A percentile compares a stretch with the other conserved stretches of the same genome.
phyloP scores from a whole-genome alignment of 2,797 vertebrate genomes.

The Poeciliopsis presidionis region DNA sequence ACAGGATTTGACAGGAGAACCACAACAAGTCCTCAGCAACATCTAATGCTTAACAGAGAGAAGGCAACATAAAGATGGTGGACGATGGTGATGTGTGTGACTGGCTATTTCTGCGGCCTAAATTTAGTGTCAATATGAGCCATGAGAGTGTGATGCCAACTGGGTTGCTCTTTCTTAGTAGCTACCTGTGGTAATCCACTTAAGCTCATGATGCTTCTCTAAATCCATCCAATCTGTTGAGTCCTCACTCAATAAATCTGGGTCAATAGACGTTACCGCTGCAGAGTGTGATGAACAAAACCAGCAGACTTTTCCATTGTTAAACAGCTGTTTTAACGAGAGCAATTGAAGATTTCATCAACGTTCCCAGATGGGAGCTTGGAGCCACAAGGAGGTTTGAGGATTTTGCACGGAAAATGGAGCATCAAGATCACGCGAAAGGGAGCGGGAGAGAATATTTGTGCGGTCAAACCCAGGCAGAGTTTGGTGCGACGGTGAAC shows the following conservation, averaged over 20 bases:
- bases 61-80: background rate
- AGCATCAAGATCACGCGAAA: constrained; percentile 37
- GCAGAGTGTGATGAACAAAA: constrained; percentile 1
- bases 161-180: constrained; percentile 36
- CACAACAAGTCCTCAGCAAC: background rate
- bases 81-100: background rate
- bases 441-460: constrained; percentile 30
- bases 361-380: background rate
- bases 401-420: constrained; percentile 45
- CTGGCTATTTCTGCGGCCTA: background rate
- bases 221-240: constrained; percentile 78
- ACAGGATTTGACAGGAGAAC: background rate
- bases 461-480: constrained; percentile 13
- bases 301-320: background rate
- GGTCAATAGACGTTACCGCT: constrained; percentile 55
- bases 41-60: background rate
- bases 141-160: constrained; percentile 29
- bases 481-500: constrained; percentile 20
- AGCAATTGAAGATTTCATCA: background rate
- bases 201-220: constrained; percentile 70
- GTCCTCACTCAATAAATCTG: constrained; percentile 56
- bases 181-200: constrained; percentile 65
- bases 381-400: constrained; percentile 14
- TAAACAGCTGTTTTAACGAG: background rate
- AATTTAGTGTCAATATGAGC: background rate